These are phyloP conservation scores for Sebastiscus tertius DNA, from an alignment of 2,797 vertebrate species.

Conservation along the genomic window DNA sequence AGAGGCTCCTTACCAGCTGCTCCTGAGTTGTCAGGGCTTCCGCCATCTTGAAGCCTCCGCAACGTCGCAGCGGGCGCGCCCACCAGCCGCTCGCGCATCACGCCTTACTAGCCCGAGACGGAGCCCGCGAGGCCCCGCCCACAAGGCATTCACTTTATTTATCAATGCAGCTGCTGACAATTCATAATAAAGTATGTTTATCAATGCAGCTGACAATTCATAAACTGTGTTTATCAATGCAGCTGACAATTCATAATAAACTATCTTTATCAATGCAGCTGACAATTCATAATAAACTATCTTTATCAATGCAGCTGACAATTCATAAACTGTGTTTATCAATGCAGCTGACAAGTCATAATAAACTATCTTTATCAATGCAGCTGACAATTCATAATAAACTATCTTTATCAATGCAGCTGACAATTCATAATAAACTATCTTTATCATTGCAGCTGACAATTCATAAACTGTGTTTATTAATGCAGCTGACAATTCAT, in stretches of 20 bases:
- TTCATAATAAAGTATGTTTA: neutral
- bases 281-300: neutral
- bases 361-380: neutral
- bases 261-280: neutral
- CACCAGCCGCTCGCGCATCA: slow-evolving; percentile 65
- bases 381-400: neutral
- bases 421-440: neutral
- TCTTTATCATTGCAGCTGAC: too few relatives aligned
- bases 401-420: neutral
- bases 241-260: neutral
- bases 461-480: neutral
- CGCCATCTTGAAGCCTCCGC: slow-evolving; percentile 90
- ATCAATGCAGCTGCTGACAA: neutral
- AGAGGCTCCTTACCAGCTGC: slow-evolving; percentile 84
- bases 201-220: neutral
- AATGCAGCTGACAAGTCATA: neutral
- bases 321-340: neutral
- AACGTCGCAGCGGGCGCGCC: slow-evolving; percentile 84
- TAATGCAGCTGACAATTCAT: too few relatives aligned
- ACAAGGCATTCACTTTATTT: neutral
- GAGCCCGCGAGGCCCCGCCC: slow-evolving; percentile 40
- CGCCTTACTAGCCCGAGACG: slow-evolving; percentile 38
- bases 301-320: neutral
- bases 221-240: too few relatives aligned
- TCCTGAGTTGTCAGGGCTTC: slow-evolving; percentile 90